Percentiles rank a stretch among this genome's conserved stretches.
Evolutionary conservation across 2,888 invertebrate genomes (phyloP).

Genomic region (Protodeltote pygarga): DNA sequence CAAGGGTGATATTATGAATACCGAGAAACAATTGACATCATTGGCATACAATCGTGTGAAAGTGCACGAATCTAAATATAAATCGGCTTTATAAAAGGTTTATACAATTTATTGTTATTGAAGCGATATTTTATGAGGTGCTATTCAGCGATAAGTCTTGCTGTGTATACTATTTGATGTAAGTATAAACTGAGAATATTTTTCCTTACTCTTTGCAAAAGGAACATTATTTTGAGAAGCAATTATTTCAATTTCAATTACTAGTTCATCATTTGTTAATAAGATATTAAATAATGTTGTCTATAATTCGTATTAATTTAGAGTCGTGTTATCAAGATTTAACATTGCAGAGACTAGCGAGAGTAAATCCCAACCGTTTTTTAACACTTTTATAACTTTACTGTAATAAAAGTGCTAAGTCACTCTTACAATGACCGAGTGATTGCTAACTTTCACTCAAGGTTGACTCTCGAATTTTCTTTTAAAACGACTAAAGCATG

Average conservation of each 20-base stretch:
- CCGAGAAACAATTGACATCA: slow-evolving; percentile 21
- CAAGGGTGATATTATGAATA: slow-evolving; percentile 7
- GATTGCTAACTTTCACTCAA: slow-evolving; percentile 28
- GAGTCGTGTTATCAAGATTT: slow-evolving; percentile 6
- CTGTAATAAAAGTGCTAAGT: too few species aligned
- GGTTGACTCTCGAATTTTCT: background rate
- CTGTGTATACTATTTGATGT: background rate
- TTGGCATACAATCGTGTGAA: slow-evolving; percentile 23
- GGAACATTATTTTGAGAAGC: slow-evolving; percentile 2
- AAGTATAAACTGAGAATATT: too few species aligned
- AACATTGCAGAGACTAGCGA: background rate
- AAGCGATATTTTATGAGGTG: background rate
- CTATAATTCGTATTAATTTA: too few species aligned
- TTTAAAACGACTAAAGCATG: background rate
- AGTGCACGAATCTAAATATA: slow-evolving; percentile 9
- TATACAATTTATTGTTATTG: background rate
- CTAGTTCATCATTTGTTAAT: too few species aligned
- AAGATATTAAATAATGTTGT: too few species aligned
- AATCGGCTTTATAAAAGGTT: slow-evolving; percentile 13
- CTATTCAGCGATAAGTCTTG: background rate
- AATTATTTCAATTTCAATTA: slow-evolving; percentile 15
- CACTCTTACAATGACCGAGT: slow-evolving; percentile 2
- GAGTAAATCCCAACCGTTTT: background rate
- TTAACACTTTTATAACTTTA: background rate
- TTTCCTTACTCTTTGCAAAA: too few species aligned